phyloP scores from a whole-genome alignment of 2,113 vertebrate species.

The Pogona vitticeps region DNA sequence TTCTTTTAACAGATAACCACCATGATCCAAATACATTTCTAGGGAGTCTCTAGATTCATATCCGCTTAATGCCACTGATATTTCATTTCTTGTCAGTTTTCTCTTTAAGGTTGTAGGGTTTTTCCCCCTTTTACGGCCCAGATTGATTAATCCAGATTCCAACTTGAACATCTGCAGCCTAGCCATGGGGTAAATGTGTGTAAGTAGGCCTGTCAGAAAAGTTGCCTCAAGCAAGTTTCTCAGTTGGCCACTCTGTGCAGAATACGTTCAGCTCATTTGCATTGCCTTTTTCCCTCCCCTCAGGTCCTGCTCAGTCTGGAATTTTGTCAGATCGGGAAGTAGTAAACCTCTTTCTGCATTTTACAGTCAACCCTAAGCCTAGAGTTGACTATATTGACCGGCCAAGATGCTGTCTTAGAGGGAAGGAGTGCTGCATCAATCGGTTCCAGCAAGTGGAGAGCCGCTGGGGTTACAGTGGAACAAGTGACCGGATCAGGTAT shows the following conservation, averaged over 20 bases:
- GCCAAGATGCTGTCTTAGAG: conserved; percentile 90
- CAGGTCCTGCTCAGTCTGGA: conserved; percentile 94
- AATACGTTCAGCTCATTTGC: not conserved
- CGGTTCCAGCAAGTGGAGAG: conserved; percentile 96
- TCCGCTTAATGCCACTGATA: not conserved
- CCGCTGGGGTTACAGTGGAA: conserved; percentile 96
- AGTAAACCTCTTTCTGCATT: conserved; percentile 95
- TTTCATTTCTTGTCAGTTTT: not conserved
- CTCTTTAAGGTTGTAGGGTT: not conserved
- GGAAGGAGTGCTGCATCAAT: conserved; percentile 92
- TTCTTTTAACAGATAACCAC: not conserved
- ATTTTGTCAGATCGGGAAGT: conserved; percentile 93
- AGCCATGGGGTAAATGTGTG: not conserved
- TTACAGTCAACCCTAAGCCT: conserved; percentile 96
- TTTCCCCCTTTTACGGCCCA: not conserved
- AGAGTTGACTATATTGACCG: conserved; percentile 93
- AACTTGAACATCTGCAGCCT: not conserved
- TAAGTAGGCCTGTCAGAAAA: not conserved
- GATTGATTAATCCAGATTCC: not conserved
- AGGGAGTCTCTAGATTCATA: not conserved
- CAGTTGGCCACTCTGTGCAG: not conserved
- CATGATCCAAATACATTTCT: not conserved
- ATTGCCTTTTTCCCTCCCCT: conserved; percentile 67
- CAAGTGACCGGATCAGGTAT: conserved; percentile 93
- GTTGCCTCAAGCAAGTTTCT: too few species aligned